A percentile compares a stretch with the other conserved stretches of the same genome.
Evolutionary conservation across 2,888 invertebrate genomes (phyloP).

Genomic region (Andrena trimmerana): DNA sequence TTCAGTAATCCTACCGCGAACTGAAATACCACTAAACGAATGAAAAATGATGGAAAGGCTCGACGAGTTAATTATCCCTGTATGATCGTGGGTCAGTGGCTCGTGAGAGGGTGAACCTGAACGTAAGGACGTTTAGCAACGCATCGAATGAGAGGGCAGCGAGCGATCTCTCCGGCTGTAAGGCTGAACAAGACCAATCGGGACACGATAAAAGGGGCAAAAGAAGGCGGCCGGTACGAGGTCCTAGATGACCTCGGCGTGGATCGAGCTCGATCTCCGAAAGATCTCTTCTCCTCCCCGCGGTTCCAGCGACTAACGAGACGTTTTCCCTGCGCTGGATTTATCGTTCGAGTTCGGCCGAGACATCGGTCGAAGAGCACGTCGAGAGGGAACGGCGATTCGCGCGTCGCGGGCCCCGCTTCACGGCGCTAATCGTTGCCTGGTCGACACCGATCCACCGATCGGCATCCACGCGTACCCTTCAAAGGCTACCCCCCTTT

Average conservation of each 20-base stretch:
- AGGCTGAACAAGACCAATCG: slow-evolving; percentile 44
- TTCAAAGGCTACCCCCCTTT: slow-evolving; percentile 55
- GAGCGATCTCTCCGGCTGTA: slow-evolving; percentile 6
- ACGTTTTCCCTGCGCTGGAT: slow-evolving; percentile 74
- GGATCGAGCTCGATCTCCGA: slow-evolving; percentile 69
- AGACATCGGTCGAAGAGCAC: slow-evolving; percentile 55
- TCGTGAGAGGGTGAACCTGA: slow-evolving; percentile 20
- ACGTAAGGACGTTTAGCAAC: slow-evolving; percentile 40
- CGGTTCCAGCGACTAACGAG: slow-evolving; percentile 69
- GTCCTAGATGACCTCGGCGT: slow-evolving; percentile 65
- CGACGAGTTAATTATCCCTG: slow-evolving; percentile 12
- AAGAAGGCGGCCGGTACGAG: slow-evolving; percentile 59
- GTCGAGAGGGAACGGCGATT: slow-evolving; percentile 47
- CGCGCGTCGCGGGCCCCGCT: slow-evolving; percentile 65
- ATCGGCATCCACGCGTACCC: slow-evolving; percentile 57
- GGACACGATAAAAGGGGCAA: slow-evolving; percentile 23
- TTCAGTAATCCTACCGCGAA: no score
- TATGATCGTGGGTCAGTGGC: slow-evolving; percentile 19
- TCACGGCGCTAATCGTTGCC: slow-evolving; percentile 71
- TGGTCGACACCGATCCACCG: slow-evolving; percentile 70
- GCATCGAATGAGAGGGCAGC: slow-evolving; percentile 4
- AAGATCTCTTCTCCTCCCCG: slow-evolving; percentile 60
- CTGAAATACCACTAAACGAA: no score
- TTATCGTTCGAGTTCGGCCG: slow-evolving; percentile 64
- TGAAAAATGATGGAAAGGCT: background rate